Conservation (phyloP, 2,888 invertebrate genomes). For the Andricus quercusramuli region DNA sequence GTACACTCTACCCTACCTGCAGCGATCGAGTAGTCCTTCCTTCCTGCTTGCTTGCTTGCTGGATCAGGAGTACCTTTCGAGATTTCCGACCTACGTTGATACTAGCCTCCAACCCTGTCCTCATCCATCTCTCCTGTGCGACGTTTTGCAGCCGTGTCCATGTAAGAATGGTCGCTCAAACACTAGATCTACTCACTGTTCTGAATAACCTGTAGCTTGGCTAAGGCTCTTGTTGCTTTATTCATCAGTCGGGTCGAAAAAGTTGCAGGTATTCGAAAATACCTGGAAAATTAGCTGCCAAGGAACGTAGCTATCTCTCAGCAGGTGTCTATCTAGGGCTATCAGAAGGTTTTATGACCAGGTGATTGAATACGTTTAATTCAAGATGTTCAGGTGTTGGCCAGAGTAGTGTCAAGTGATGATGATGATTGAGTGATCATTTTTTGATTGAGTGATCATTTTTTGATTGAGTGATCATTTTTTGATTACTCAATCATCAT, state of each 20-base stretch:
- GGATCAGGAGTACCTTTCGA: constrained; percentile 40
- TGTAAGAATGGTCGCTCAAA: constrained; percentile 54
- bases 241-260: not conserved
- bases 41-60: not conserved
- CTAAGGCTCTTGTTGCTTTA: constrained; percentile 32
- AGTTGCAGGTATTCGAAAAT: not conserved
- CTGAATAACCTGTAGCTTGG: constrained; percentile 45
- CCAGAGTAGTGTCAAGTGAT: too few species aligned
- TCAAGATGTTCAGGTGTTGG: too few species aligned
- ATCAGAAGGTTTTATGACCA: too few species aligned
- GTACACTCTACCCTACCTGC: constrained; percentile 46
- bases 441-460: too few species aligned
- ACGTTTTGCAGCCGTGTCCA: constrained; percentile 49
- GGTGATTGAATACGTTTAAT: too few species aligned
- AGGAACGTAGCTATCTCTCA: too few species aligned
- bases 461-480: too few species aligned
- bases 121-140: constrained; percentile 50
- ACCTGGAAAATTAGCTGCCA: not conserved
- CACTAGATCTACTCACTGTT: constrained; percentile 55
- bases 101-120: constrained; percentile 43
- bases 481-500: too few species aligned
- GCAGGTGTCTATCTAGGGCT: too few species aligned
- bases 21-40: constrained; percentile 40
- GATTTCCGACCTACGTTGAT: constrained; percentile 48
- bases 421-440: too few species aligned